phyloP scores from a whole-genome alignment of 53 echinoderm and acorn worm genomes.

The Apostichopus leukothele region DNA sequence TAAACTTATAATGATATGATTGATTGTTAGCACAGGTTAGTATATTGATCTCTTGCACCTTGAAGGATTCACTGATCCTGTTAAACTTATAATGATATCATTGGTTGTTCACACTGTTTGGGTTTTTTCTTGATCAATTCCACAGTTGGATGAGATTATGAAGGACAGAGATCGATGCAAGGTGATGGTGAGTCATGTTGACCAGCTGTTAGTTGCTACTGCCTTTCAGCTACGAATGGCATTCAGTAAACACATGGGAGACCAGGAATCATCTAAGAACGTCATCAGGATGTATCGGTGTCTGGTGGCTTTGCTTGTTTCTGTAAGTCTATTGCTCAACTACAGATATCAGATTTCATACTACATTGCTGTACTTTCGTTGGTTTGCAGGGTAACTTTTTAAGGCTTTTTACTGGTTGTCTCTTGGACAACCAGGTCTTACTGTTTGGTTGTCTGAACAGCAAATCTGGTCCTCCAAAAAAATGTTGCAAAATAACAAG shows the following conservation, averaged over 20 bases:
- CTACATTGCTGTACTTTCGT: no score
- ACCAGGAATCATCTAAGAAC: conserved; percentile 72
- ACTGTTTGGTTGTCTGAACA: no score
- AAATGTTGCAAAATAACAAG: no score
- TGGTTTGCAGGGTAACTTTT: neutral
- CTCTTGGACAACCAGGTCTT: no score
- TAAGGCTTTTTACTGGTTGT: neutral
- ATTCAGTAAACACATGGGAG: conserved; percentile 89
- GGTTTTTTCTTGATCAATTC: neutral
- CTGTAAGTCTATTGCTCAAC: conserved; percentile 59
- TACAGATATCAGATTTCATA: no score
- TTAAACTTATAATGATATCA: no score
- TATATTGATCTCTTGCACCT: neutral
- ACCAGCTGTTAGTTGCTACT: conserved; percentile 82
- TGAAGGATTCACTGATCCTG: no score
- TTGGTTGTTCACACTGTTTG: neutral
- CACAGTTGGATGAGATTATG: conserved; percentile 84
- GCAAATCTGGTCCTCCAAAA: no score
- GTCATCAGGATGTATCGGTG: conserved; percentile 88
- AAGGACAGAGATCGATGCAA: conserved; percentile 73
- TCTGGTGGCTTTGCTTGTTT: conserved; percentile 85
- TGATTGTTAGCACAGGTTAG: conserved; percentile 70
- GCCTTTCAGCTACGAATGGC: conserved; percentile 91
- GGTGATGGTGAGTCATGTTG: conserved; percentile 70
- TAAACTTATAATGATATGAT: no score